Base-by-base conservation (phyloP, 2,797 vertebrate genomes). In the Todus mexicanus region DNA sequence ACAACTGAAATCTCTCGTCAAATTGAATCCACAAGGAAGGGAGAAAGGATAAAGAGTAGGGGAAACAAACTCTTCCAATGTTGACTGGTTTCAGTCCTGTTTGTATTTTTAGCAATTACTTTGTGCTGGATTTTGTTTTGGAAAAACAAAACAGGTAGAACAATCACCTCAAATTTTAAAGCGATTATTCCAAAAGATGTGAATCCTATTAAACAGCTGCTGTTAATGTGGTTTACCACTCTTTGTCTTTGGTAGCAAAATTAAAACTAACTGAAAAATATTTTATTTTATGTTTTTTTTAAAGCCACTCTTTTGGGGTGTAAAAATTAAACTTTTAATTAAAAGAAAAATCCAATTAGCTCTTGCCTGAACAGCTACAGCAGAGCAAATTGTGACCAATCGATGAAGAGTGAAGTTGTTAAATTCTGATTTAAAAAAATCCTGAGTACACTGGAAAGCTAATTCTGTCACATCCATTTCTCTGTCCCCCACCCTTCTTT, bases 401-500 rank as follows among this genome's bases (percentile, higher is more conserved):
- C 1, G 3, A 48, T 23, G 72, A 68, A 76, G 33, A 72, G 14
- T 14, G 12, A 56, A 88, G 21, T 10, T 78, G 19, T 15, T 33
- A 37, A 66, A 63, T 38, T 16, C 53, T 71, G 48, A 11, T 50
- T 22, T 23, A 56, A 79, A 66, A 43, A 66, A 54, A 15, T n/a
- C n/a, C n/a, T n/a, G n/a, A n/a, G n/a, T n/a, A 29, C 22, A 7
- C 7, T 10, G 61, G 40, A 54, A 85, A 53, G 37, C 19, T 45
- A 15, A 29, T 37, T 64, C 84, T 94, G 74, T 33, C 89, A 59
- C 2, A 4, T 83, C 43, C 45, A 13, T 65, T n/a, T 35, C 13
- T 31, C 21, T 25, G 22, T 82, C 81, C 84, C 87, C 68, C 93
- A 75, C 89, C 89, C 89, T 93, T 89, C 84, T 50, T 48, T 15